phyloP scores from a whole-genome alignment of 2,113 vertebrate species.

The Isichthys henryi region DNA sequence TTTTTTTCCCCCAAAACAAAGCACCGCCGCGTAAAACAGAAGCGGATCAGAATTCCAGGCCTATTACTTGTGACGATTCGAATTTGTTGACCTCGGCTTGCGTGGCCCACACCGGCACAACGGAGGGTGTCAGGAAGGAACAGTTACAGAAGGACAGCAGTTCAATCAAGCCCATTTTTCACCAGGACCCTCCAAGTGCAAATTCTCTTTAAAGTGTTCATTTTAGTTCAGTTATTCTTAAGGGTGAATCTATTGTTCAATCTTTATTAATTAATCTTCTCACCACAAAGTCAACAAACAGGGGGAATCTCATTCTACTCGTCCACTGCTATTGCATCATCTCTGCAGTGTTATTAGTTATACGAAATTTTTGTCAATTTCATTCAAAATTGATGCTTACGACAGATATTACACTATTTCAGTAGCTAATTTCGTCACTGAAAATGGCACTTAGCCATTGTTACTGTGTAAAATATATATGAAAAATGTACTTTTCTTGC shows the following conservation, averaged over 20 bases:
- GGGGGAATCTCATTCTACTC: not conserved
- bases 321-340: not conserved
- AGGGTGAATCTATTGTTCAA: not conserved
- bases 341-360: not conserved
- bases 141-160: not conserved
- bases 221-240: not conserved
- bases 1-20: not conserved
- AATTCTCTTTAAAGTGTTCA: not conserved
- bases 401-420: not conserved
- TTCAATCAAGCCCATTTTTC: not conserved
- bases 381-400: not conserved
- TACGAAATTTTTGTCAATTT: not conserved
- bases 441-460: not conserved
- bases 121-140: not conserved
- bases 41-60: not conserved
- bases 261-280: not conserved
- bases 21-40: not conserved
- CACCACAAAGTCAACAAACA: not conserved
- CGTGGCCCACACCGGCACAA: not conserved
- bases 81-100: not conserved
- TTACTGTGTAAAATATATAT: not conserved
- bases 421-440: not conserved
- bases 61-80: not conserved
- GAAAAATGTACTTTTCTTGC: not conserved
- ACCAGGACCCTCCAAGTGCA: not conserved